phyloP scores from a whole-genome alignment of 2,888 invertebrate species.

The Trichopria drosophilae region DNA sequence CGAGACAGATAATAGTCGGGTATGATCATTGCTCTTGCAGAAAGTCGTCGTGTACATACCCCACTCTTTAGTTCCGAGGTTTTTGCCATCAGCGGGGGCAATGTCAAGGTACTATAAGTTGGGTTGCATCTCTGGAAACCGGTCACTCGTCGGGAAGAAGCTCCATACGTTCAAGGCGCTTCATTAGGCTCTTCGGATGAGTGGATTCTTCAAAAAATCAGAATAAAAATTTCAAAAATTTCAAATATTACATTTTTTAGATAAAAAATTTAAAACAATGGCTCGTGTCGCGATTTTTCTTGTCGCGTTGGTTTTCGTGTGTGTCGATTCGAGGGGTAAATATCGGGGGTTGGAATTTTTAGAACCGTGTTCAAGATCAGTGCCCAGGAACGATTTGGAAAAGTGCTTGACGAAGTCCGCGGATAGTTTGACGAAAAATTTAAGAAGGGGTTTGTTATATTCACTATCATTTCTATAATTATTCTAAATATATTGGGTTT shows the following conservation, averaged over 20 bases:
- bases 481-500: no score
- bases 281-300: no score
- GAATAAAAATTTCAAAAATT: neutral
- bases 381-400: constrained; percentile 67
- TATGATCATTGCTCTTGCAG: constrained; percentile 28
- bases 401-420: constrained; percentile 74
- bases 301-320: constrained; percentile 28
- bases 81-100: constrained; percentile 52
- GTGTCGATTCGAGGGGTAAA: constrained; percentile 45
- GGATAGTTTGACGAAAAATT: constrained; percentile 72
- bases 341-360: constrained; percentile 65
- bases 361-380: constrained; percentile 72
- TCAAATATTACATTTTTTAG: neutral
- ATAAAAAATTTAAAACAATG: neutral
- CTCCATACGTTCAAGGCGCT: constrained; percentile 37
- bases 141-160: constrained; percentile 52
- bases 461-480: no score
- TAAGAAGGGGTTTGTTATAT: constrained; percentile 74
- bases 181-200: constrained; percentile 8
- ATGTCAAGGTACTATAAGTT: constrained; percentile 58
- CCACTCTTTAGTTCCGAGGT: constrained; percentile 30
- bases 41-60: constrained; percentile 29
- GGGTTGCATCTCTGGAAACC: constrained; percentile 46
- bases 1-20: constrained; percentile 12
- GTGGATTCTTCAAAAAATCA: constrained; percentile 1